Conservation (phyloP, 2,888 invertebrate species). For the Blastobasis lacticolella region DNA sequence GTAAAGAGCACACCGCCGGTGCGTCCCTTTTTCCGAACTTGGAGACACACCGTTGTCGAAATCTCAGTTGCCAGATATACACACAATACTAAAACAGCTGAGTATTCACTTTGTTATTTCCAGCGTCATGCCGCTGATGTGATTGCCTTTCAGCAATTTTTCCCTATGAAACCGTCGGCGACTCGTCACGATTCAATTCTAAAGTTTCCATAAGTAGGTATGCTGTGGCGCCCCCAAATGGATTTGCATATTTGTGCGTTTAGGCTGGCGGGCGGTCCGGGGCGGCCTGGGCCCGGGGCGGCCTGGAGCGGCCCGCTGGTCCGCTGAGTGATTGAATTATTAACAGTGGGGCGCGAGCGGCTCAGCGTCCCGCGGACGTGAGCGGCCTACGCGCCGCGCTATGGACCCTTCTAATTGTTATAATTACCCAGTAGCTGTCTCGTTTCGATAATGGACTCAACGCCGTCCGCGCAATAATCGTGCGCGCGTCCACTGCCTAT, state of each 20-base stretch:
- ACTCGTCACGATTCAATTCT: conserved; percentile 42
- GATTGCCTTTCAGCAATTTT: too few species aligned
- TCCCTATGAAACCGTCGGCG: conserved; percentile 16
- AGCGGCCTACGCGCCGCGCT: conserved; percentile 35
- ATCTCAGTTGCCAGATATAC: too few species aligned
- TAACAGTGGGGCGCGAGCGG: conserved; percentile 47
- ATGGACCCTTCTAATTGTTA: conserved; percentile 42
- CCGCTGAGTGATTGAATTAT: conserved; percentile 63
- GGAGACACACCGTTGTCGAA: too few species aligned
- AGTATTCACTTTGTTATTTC: too few species aligned
- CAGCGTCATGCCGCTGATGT: too few species aligned
- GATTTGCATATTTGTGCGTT: conserved; percentile 64
- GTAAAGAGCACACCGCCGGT: too few species aligned
- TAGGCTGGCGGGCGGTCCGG: conserved; percentile 28
- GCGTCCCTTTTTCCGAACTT: too few species aligned
- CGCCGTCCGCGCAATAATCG: too few species aligned
- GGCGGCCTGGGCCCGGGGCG: conserved; percentile 24
- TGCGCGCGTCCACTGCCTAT: too few species aligned
- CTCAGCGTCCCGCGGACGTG: conserved; percentile 45
- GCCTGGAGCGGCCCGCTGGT: conserved; percentile 24
- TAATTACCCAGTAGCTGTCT: conserved; percentile 39
- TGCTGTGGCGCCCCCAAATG: conserved; percentile 35
- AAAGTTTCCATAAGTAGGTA: conserved; percentile 43
- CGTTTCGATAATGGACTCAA: conserved; percentile 35
- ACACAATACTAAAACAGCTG: too few species aligned